Conservation (phyloP, 2,888 invertebrate genomes). For the Aspidiotus destructor region DNA sequence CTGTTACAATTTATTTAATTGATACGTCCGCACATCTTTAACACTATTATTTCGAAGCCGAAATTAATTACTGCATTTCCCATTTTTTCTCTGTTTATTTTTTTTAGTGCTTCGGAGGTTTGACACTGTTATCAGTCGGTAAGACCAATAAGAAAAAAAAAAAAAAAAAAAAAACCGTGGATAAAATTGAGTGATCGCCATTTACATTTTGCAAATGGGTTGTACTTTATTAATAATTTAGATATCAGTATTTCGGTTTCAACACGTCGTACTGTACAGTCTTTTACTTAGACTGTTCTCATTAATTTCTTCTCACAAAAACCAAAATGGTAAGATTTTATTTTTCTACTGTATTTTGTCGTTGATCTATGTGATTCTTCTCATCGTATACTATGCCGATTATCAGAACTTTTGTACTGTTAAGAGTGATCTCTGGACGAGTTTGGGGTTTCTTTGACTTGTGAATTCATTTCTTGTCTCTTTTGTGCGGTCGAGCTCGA, state of each 20-base stretch:
- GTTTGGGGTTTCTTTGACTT: too few species aligned
- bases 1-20: constrained; percentile 1
- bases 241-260: not conserved
- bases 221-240: constrained; percentile 25
- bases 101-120: constrained; percentile 31
- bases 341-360: too few species aligned
- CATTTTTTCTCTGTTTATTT: constrained; percentile 29
- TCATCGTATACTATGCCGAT: too few species aligned
- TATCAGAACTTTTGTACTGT: too few species aligned
- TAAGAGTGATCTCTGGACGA: too few species aligned
- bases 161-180: constrained; percentile 31
- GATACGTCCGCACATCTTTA: not conserved
- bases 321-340: constrained; percentile 30
- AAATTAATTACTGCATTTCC: constrained; percentile 22
- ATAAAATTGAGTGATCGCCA: constrained; percentile 32
- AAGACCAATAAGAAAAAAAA: constrained; percentile 9
- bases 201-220: constrained; percentile 32
- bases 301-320: constrained; percentile 10
- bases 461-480: too few species aligned
- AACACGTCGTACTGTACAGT: constrained; percentile 4
- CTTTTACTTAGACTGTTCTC: constrained; percentile 5
- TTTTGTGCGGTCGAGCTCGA: too few species aligned
- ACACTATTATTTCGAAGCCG: not conserved
- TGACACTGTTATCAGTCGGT: constrained; percentile 33
- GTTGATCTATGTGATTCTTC: too few species aligned